Conservation (phyloP, 2,113 vertebrate species). For the Steatornis caripensis region DNA sequence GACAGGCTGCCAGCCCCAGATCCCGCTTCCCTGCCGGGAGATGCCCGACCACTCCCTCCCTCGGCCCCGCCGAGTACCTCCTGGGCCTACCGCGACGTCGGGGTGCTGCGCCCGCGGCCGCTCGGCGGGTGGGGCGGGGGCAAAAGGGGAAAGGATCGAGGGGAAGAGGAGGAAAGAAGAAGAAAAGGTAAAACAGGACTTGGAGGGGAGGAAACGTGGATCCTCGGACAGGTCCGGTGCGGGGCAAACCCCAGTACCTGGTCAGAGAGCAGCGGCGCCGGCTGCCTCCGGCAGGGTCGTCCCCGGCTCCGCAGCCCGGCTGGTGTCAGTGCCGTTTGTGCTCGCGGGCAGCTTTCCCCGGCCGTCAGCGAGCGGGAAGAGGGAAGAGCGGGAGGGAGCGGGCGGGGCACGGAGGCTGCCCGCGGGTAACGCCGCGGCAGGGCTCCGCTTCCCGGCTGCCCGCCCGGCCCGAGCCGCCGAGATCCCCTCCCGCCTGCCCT, state of each 20-base stretch:
- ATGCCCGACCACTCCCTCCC: constrained; percentile 41
- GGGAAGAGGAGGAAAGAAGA: neutral
- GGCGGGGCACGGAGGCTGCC: neutral
- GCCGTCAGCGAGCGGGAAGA: neutral
- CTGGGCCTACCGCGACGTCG: neutral
- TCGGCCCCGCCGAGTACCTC: neutral
- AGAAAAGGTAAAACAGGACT: neutral
- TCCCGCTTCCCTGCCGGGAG: constrained; percentile 28
- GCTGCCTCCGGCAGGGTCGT: neutral
- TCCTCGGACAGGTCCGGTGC: neutral
- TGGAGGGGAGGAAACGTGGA: neutral
- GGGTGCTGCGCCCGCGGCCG: neutral
- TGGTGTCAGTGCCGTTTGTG: neutral
- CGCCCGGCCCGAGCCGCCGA: neutral
- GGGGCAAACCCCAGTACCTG: neutral
- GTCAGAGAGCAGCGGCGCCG: neutral
- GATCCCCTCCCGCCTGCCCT: neutral
- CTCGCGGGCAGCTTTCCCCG: neutral
- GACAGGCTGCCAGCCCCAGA: constrained; percentile 35
- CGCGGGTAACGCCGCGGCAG: neutral
- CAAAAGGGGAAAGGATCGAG: neutral
- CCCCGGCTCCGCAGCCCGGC: neutral
- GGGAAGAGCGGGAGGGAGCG: neutral
- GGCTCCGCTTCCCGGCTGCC: neutral
- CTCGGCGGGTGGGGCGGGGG: neutral